Evolutionary conservation across 2,888 invertebrate species (phyloP).

Genomic region (Stenurella melanura): DNA sequence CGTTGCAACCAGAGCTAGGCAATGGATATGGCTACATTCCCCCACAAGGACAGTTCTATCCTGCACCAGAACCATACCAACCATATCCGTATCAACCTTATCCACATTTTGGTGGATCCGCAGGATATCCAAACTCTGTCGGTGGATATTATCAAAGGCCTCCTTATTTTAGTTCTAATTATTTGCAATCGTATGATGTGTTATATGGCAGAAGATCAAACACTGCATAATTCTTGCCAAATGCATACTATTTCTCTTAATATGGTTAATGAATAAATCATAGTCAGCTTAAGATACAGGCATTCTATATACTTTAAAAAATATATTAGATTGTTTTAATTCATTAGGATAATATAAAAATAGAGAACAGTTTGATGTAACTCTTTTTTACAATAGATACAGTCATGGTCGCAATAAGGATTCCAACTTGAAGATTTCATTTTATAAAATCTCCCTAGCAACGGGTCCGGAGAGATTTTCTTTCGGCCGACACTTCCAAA

Average conservation of each 20-base stretch:
- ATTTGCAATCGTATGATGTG: constrained; percentile 5
- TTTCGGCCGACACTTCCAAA: no score
- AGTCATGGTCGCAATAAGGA: no score
- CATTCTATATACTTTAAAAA: neutral
- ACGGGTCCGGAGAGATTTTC: no score
- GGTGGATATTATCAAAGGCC: constrained; percentile 5
- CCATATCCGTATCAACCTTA: neutral
- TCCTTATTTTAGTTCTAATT: constrained; percentile 13
- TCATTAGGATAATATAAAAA: neutral
- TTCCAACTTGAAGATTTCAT: no score
- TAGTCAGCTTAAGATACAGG: neutral
- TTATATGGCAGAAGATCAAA: constrained; percentile 21
- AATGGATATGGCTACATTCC: constrained; percentile 14
- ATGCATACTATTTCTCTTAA: neutral
- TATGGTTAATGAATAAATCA: no score
- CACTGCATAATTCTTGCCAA: neutral
- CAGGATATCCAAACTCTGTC: constrained; percentile 5
- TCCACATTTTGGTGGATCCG: neutral
- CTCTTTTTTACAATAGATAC: no score
- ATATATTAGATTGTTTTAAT: neutral
- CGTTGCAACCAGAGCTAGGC: neutral
- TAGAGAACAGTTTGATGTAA: no score
- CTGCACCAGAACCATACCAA: neutral
- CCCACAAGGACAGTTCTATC: constrained; percentile 25
- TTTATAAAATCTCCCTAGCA: no score